Evolutionary conservation across 2,113 vertebrate species (phyloP).

Genomic region (Gallinago paraguaiae): DNA sequence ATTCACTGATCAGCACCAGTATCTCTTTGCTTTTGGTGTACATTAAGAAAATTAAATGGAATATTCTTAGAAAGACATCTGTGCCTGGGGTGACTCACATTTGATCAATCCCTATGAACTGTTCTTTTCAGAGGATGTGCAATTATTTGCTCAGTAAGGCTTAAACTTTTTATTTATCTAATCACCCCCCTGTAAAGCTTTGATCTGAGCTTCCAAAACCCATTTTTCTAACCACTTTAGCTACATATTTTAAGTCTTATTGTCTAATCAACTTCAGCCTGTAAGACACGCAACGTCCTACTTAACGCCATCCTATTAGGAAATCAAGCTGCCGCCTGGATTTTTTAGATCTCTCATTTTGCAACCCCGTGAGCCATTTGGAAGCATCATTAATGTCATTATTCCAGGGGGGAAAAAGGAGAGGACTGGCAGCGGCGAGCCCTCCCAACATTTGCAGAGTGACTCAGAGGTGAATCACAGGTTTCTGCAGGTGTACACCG

Average conservation of each 20-base stretch:
- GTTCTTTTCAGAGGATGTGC: conserved; percentile 79
- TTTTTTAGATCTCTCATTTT: conserved; percentile 73
- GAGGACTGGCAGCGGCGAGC: conserved; percentile 62
- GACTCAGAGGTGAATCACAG: conserved; percentile 84
- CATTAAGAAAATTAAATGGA: conserved; percentile 76
- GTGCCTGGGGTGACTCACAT: conserved; percentile 76
- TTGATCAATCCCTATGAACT: conserved; percentile 75
- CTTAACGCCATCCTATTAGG: conserved; percentile 78
- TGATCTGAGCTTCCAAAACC: conserved; percentile 77
- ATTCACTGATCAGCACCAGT: conserved; percentile 64
- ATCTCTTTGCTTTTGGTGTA: conserved; percentile 66
- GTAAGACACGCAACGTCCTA: conserved; percentile 79
- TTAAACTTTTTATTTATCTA: conserved; percentile 82
- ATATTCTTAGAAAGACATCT: conserved; percentile 82
- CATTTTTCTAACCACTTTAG: conserved; percentile 76
- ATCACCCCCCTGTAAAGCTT: conserved; percentile 79
- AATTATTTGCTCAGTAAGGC: conserved; percentile 85
- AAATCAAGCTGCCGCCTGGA: conserved; percentile 71
- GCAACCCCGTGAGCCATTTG: conserved; percentile 72
- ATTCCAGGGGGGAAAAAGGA: conserved; percentile 70
- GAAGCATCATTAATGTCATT: conserved; percentile 78
- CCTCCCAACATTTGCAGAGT: conserved; percentile 73
- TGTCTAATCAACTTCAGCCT: conserved; percentile 75
- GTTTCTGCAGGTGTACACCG: conserved; percentile 81
- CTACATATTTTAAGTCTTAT: conserved; percentile 76